phyloP scores from a whole-genome alignment of 2,888 invertebrate genomes.

The Gortyna flavago region DNA sequence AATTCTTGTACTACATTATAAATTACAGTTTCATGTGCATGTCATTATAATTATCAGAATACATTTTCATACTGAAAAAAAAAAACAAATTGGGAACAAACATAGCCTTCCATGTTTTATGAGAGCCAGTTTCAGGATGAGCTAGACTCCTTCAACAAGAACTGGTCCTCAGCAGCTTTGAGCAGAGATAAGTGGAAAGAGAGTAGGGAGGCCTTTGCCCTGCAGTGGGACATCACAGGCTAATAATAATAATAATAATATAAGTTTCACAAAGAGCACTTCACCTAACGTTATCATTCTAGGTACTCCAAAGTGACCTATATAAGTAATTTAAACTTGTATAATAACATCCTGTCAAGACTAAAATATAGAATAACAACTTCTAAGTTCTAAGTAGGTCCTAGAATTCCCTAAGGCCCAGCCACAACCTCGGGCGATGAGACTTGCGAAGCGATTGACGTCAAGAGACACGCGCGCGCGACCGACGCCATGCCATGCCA shows the following conservation, averaged over 20 bases:
- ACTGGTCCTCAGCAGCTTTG: too few species aligned
- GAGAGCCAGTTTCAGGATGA: too few species aligned
- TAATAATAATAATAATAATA: too few species aligned
- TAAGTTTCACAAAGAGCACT: background rate
- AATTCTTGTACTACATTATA: background rate
- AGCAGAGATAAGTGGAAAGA: too few species aligned
- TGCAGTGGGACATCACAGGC: too few species aligned
- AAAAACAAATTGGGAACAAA: background rate
- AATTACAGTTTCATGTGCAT: background rate
- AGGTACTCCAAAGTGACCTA: background rate
- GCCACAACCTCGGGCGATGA: background rate
- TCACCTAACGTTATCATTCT: background rate
- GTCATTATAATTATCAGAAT: background rate
- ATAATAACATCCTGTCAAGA: slow-evolving; percentile 17
- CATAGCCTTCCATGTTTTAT: too few species aligned
- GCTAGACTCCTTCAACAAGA: too few species aligned
- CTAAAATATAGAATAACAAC: slow-evolving; percentile 35
- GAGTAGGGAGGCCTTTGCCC: too few species aligned
- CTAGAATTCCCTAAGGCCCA: slow-evolving; percentile 11
- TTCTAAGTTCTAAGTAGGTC: slow-evolving; percentile 10
- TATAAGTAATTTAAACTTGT: slow-evolving; percentile 35
- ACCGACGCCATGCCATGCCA: too few species aligned
- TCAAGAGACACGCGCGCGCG: background rate
- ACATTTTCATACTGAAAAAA: too few species aligned
- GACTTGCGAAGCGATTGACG: background rate